These are phyloP conservation scores for Drosophila mettleri DNA, from an alignment of 2,888 invertebrate genomes.

Conservation along the genomic window DNA sequence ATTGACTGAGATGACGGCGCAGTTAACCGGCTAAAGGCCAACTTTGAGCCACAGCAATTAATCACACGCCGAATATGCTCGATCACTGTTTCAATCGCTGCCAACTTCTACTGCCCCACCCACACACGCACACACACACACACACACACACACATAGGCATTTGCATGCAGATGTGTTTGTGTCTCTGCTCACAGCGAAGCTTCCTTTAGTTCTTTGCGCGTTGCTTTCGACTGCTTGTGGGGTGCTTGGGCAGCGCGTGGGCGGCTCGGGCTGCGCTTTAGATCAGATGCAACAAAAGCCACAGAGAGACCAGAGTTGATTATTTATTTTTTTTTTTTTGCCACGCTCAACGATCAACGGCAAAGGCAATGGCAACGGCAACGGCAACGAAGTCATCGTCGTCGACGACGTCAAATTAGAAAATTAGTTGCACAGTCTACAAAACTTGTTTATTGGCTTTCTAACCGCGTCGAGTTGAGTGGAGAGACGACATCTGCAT, in stretches of 20 bases:
- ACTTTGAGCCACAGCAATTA: constrained; percentile 30
- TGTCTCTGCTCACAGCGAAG: constrained; percentile 4
- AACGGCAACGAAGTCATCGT: constrained; percentile 38
- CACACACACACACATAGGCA: constrained; percentile 14
- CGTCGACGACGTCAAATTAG: constrained; percentile 64
- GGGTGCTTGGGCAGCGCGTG: not conserved
- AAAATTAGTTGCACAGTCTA: constrained; percentile 74
- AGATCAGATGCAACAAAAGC: constrained; percentile 17
- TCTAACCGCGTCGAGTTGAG: constrained; percentile 57
- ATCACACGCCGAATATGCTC: constrained; percentile 29
- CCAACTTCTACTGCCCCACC: constrained; percentile 5
- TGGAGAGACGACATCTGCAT: constrained; percentile 45
- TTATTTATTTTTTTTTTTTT: constrained; percentile 31
- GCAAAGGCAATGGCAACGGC: constrained; percentile 5
- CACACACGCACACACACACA: constrained; percentile 27
- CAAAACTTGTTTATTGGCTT: constrained; percentile 78
- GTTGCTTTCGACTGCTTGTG: constrained; percentile 3
- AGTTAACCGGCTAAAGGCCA: constrained; percentile 33
- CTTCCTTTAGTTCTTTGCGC: constrained; percentile 15
- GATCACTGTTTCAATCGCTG: constrained; percentile 22
- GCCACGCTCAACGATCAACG: constrained; percentile 40
- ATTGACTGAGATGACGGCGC: constrained; percentile 20
- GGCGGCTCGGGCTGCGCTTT: constrained; percentile 8
- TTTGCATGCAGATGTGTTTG: no score
- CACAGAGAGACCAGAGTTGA: not conserved